Conservation (phyloP, 2,888 invertebrate species). For the Yponomeuta sedellus region DNA sequence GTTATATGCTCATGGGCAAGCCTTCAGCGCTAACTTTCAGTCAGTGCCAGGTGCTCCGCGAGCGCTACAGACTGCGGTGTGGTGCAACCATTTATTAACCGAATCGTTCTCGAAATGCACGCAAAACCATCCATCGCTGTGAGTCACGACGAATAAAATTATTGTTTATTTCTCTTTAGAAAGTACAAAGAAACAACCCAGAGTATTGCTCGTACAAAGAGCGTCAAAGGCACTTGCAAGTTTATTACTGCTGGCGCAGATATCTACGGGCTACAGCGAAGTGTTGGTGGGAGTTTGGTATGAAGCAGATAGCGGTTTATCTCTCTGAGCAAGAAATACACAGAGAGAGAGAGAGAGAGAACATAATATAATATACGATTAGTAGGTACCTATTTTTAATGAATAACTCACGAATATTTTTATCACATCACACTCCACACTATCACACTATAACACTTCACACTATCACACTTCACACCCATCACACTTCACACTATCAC, state of each 20-base stretch:
- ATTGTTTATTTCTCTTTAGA: conserved; percentile 10
- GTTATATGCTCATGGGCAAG: too few relatives aligned
- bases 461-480: too few relatives aligned
- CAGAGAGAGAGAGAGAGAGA: background rate
- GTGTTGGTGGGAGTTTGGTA: background rate
- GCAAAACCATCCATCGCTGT: background rate
- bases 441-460: too few relatives aligned
- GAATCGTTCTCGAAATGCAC: background rate
- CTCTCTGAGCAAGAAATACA: background rate
- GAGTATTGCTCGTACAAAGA: conserved; percentile 2
- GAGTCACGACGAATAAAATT: background rate
- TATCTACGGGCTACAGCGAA: background rate
- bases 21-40: too few relatives aligned
- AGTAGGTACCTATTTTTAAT: too few relatives aligned
- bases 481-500: too few relatives aligned
- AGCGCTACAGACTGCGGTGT: too few relatives aligned
- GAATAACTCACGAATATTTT: too few relatives aligned
- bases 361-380: background rate
- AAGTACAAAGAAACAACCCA: background rate
- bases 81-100: too few relatives aligned
- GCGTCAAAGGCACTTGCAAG: conserved; percentile 1
- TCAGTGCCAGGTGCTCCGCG: too few relatives aligned
- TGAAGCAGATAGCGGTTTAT: background rate
- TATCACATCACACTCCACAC: too few relatives aligned
- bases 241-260: background rate